Conservation (phyloP, 2,113 vertebrate genomes). For the Cephalopholis sonnerati region DNA sequence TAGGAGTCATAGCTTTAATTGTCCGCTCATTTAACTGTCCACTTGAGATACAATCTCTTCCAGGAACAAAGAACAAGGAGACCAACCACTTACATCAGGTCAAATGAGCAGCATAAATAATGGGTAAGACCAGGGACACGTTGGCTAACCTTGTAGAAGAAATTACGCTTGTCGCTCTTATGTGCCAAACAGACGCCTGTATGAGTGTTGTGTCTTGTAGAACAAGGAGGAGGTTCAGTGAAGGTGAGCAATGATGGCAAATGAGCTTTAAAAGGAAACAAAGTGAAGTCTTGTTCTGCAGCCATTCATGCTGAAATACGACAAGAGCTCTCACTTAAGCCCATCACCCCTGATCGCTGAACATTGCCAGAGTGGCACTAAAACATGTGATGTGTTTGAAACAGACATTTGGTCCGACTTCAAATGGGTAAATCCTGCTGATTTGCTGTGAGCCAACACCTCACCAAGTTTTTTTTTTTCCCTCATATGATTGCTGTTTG, state of each 20-base stretch:
- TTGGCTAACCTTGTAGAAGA: constrained; percentile 31
- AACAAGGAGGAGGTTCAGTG: constrained; percentile 17
- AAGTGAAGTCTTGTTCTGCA: constrained; percentile 41
- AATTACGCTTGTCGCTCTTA: constrained; percentile 4
- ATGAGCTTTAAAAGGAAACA: constrained; percentile 39
- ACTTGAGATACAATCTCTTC: neutral
- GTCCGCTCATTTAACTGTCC: neutral
- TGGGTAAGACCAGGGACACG: neutral
- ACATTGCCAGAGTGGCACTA: neutral
- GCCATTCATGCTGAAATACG: constrained; percentile 48
- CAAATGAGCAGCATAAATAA: constrained; percentile 37
- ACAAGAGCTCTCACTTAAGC: constrained; percentile 54
- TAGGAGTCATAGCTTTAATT: neutral
- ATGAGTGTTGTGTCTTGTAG: constrained; percentile 25
- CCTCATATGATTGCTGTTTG: neutral
- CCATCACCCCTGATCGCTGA: neutral
- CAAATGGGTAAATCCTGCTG: constrained; percentile 16
- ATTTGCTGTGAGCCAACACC: neutral
- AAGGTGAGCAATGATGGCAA: constrained; percentile 15
- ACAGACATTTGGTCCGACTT: neutral
- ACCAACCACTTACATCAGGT: neutral
- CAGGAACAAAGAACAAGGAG: constrained; percentile 9
- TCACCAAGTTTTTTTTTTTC: neutral
- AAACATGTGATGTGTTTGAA: neutral
- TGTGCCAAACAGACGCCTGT: constrained; percentile 26